These are phyloP conservation scores for Hippocampus zosterae DNA, from an alignment of 2,113 vertebrate species.

Conservation along the genomic window DNA sequence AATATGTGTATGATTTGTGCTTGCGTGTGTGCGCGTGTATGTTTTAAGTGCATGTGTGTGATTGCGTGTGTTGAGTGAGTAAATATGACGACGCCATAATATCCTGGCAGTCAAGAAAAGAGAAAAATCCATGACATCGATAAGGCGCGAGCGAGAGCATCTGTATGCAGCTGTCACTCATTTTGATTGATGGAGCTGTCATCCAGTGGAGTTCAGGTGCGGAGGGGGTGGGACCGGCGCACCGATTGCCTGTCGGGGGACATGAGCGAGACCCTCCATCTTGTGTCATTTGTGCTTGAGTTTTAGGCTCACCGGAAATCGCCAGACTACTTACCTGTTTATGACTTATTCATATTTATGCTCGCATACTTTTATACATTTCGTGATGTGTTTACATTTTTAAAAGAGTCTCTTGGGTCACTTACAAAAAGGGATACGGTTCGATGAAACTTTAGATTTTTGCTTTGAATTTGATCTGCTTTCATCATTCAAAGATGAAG, in stretches of 20 bases:
- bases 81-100: slow-evolving; percentile 63
- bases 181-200: slow-evolving; percentile 61
- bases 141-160: not conserved
- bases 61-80: not conserved
- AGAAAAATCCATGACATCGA: slow-evolving; percentile 62
- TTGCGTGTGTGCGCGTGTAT: not conserved
- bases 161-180: slow-evolving; percentile 44
- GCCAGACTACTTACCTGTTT: not conserved
- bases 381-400: too few species aligned
- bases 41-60: not conserved
- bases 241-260: slow-evolving; percentile 34
- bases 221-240: slow-evolving; percentile 15
- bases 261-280: slow-evolving; percentile 15
- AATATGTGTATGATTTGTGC: slow-evolving; percentile 1
- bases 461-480: too few species aligned
- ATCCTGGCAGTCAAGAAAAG: slow-evolving; percentile 20
- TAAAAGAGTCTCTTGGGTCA: too few species aligned
- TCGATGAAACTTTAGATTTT: too few species aligned
- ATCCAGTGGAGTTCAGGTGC: slow-evolving; percentile 37
- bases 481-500: not conserved
- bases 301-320: slow-evolving; percentile 32
- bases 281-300: slow-evolving; percentile 12
- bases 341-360: not conserved
- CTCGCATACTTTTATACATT: not conserved
- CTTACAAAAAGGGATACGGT: too few species aligned